These are phyloP conservation scores for Oryzias sinensis DNA, from an alignment of 2,797 vertebrate genomes.

Conservation along the genomic window DNA sequence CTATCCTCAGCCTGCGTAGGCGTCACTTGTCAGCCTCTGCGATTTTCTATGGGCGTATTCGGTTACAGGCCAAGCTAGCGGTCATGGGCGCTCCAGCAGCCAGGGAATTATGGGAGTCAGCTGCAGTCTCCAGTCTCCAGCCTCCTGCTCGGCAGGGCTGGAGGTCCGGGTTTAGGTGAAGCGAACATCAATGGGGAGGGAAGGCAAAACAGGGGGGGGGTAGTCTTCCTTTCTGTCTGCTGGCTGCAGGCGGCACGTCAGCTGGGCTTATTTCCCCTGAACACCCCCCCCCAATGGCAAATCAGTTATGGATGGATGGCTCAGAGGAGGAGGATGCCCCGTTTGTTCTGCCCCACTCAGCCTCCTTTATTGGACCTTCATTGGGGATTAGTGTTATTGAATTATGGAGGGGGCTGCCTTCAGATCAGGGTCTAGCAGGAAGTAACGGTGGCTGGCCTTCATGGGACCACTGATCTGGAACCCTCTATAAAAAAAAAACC, in stretches of 20 bases:
- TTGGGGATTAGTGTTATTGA: slow-evolving; percentile 83
- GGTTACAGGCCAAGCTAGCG: slow-evolving; percentile 34
- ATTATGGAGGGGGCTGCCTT: slow-evolving; percentile 71
- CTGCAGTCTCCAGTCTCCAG: slow-evolving; percentile 49
- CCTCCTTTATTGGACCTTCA: slow-evolving; percentile 73
- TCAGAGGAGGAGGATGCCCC: slow-evolving; percentile 50
- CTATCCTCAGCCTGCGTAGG: slow-evolving; percentile 13
- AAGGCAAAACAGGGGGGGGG: slow-evolving; percentile 25
- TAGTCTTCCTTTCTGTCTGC: slow-evolving; percentile 39
- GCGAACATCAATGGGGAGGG: slow-evolving; percentile 24
- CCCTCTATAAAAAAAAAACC: slow-evolving; percentile 19
- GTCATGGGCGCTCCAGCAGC: slow-evolving; percentile 65
- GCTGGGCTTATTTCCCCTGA: slow-evolving; percentile 69
- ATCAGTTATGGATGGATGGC: slow-evolving; percentile 57
- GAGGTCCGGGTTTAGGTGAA: slow-evolving; percentile 21
- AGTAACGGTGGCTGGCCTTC: slow-evolving; percentile 50
- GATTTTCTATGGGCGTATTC: slow-evolving; percentile 16
- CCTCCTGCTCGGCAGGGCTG: slow-evolving; percentile 24
- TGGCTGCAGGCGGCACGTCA: slow-evolving; percentile 68
- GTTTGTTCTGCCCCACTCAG: slow-evolving; percentile 67
- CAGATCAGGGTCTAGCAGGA: slow-evolving; percentile 53
- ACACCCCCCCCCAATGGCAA: slow-evolving; percentile 17
- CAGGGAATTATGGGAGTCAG: slow-evolving; percentile 63
- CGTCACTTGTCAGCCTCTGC: slow-evolving; percentile 10
- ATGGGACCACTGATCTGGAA: slow-evolving; percentile 57